Conservation (phyloP, 2,888 invertebrate genomes). For the Ypsolopha scabrella region DNA sequence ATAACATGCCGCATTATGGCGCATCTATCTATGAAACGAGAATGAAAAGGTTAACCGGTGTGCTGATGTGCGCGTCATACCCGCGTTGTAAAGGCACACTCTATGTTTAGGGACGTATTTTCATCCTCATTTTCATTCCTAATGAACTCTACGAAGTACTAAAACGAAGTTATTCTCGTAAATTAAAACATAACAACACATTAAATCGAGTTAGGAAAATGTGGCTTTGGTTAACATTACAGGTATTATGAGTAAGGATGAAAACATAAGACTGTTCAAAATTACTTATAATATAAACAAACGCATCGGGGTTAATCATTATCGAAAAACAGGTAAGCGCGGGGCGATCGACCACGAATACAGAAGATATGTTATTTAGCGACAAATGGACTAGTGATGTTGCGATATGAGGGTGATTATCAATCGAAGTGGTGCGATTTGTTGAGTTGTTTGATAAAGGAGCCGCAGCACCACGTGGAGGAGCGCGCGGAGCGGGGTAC, state of each 20-base stretch:
- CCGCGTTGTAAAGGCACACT: background rate
- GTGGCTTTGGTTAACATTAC: background rate
- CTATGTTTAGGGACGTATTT: background rate
- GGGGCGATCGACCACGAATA: background rate
- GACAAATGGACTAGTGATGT: constrained; percentile 9
- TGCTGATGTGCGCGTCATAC: background rate
- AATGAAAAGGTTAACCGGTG: constrained; percentile 2
- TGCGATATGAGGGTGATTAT: constrained; percentile 32
- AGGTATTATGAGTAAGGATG: background rate
- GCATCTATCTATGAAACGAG: background rate
- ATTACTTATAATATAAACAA: no score
- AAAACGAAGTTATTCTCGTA: background rate
- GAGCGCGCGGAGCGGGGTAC: constrained; percentile 65
- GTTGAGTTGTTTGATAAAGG: constrained; percentile 82
- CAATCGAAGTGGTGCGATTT: constrained; percentile 82
- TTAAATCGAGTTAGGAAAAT: background rate
- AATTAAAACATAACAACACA: background rate
- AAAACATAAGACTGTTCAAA: background rate
- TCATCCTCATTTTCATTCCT: background rate
- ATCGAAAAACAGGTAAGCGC: background rate
- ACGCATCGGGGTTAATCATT: no score
- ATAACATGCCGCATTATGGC: background rate
- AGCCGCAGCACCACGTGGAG: constrained; percentile 83
- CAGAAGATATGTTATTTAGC: constrained; percentile 5
- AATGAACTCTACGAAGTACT: no score